Conservation (phyloP, 2,797 vertebrate species). For the Chelon labrosus region DNA sequence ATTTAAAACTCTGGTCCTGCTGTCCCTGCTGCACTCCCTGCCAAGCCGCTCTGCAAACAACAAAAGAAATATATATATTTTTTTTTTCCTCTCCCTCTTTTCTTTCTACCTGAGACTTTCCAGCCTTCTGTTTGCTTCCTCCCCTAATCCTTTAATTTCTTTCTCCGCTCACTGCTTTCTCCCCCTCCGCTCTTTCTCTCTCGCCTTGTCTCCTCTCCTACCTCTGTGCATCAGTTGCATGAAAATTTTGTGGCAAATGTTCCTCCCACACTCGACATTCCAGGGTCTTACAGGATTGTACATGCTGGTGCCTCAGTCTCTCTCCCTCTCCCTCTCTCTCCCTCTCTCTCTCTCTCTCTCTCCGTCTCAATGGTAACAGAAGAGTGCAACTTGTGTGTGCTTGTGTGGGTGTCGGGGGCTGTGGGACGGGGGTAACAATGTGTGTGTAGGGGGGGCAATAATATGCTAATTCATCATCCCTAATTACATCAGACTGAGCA, state of each 20-base stretch:
- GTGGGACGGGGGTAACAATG: slow-evolving; percentile 58
- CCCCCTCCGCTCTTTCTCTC: slow-evolving; percentile 11
- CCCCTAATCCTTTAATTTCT: slow-evolving; percentile 18
- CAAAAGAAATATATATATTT: slow-evolving; percentile 38
- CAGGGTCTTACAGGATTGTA: slow-evolving; percentile 73
- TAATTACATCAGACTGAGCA: slow-evolving; percentile 55
- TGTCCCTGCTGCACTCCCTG: slow-evolving; percentile 75
- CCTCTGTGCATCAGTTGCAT: slow-evolving; percentile 62
- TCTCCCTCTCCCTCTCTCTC: slow-evolving; percentile 40
- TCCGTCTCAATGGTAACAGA: slow-evolving; percentile 57
- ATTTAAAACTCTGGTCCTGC: slow-evolving; percentile 82
- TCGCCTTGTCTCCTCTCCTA: slow-evolving; percentile 36
- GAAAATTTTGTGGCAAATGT: slow-evolving; percentile 67
- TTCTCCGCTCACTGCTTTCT: slow-evolving; percentile 18
- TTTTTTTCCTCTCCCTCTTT: slow-evolving; percentile 4
- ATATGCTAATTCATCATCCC: slow-evolving; percentile 66
- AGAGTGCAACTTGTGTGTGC: slow-evolving; percentile 46
- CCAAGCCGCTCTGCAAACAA: slow-evolving; percentile 73
- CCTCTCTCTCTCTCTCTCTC: slow-evolving; percentile 47
- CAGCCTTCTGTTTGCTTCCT: slow-evolving; percentile 24
- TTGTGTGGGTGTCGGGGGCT: slow-evolving; percentile 64
- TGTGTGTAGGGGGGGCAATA: slow-evolving; percentile 32
- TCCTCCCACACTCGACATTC: slow-evolving; percentile 80
- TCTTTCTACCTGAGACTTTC: slow-evolving; percentile 61
- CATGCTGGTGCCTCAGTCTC: slow-evolving; percentile 65